Conservation (phyloP, 2,888 invertebrate species). For the Mylabris sibirica region DNA sequence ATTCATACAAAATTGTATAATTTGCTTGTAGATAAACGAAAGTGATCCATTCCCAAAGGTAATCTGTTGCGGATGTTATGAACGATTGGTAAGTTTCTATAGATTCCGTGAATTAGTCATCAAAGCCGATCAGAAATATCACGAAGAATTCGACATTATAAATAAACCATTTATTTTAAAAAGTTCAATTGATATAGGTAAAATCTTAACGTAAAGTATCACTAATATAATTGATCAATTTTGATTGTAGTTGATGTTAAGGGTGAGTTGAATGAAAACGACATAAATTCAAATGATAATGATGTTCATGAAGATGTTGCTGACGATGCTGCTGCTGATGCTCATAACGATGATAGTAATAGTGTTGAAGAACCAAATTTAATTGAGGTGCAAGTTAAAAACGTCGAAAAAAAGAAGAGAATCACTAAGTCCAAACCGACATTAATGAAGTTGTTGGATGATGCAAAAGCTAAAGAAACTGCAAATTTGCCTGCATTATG, state of each 20-base stretch:
- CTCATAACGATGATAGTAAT: no score
- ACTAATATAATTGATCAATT: neutral
- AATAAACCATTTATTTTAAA: neutral
- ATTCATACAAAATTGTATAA: no score
- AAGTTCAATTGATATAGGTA: neutral
- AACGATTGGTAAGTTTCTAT: neutral
- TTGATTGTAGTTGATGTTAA: neutral
- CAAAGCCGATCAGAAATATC: neutral
- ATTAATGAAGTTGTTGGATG: neutral
- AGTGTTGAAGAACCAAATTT: no score
- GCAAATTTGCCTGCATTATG: neutral
- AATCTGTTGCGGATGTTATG: neutral
- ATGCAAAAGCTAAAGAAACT: neutral
- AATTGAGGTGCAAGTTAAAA: no score
- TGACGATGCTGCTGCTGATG: no score
- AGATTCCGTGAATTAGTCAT: neutral
- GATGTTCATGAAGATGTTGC: neutral
- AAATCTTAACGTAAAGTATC: neutral
- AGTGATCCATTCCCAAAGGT: neutral
- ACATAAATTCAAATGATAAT: neutral
- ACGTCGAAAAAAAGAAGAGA: neutral
- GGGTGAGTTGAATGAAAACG: neutral
- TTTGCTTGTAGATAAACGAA: neutral
- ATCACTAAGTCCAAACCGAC: neutral
- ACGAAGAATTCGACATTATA: neutral